Evolutionary conservation across 1,140 invertebrate species (phyloP).

Genomic region (Drosophila burlai): DNA sequence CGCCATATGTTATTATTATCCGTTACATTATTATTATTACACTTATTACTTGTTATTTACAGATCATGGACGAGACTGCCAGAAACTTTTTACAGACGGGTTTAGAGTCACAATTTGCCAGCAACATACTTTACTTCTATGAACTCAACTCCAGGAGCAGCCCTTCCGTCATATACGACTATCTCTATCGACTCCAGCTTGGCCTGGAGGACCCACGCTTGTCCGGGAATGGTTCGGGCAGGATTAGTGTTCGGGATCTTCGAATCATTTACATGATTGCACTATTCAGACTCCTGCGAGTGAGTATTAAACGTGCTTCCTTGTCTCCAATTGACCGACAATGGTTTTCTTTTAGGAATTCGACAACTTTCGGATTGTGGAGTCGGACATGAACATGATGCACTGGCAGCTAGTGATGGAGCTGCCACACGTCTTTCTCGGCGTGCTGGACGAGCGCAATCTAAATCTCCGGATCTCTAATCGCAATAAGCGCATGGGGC

Average conservation of each 20-base stretch:
- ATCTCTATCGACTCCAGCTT: background rate
- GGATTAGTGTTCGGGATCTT: background rate
- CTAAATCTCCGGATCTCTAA: background rate
- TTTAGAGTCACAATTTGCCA: conserved; percentile 9
- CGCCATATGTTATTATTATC: background rate
- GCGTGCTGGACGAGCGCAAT: background rate
- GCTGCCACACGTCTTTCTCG: background rate
- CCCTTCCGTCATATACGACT: background rate
- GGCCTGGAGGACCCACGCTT: background rate
- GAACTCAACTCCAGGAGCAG: background rate
- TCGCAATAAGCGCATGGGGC: conserved; percentile 5
- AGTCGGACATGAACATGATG: background rate
- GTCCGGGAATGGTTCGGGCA: background rate
- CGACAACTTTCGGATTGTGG: background rate
- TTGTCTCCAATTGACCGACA: background rate
- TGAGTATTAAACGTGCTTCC: background rate
- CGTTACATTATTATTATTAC: background rate
- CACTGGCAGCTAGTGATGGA: conserved; percentile 42
- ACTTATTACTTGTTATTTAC: background rate
- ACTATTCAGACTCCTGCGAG: conserved; percentile 31
- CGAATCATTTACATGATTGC: conserved; percentile 33
- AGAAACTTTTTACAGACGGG: conserved; percentile 7
- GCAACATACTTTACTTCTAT: conserved; percentile 3
- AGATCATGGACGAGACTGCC: conserved; percentile 1
- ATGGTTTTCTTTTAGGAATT: conserved; percentile 21